Conservation (phyloP, 2,113 vertebrate genomes). For the Mungos mungo region DNA sequence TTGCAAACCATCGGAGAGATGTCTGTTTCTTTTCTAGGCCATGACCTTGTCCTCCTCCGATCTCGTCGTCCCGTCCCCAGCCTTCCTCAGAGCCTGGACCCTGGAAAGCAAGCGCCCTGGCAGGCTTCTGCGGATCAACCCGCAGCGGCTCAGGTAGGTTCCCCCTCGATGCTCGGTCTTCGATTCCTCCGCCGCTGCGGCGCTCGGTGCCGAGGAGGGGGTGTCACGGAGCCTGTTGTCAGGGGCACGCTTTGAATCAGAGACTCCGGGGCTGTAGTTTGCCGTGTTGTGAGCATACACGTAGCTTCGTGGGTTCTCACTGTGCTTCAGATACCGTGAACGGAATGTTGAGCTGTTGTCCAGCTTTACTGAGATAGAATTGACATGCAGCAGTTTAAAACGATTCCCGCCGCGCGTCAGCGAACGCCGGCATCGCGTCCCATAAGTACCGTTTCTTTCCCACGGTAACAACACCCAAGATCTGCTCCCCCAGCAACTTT, state of each 20-base stretch:
- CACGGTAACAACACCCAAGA: too few species aligned
- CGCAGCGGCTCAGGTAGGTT: slow-evolving; percentile 86
- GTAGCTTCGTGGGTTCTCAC: background rate
- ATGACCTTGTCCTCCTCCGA: slow-evolving; percentile 88
- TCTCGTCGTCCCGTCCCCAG: slow-evolving; percentile 82
- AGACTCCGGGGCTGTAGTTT: background rate
- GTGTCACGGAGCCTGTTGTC: background rate
- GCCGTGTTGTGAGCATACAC: background rate
- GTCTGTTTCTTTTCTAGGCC: slow-evolving; percentile 81
- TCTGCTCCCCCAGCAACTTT: background rate
- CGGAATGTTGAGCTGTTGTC: background rate
- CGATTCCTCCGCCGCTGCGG: rapidly evolving
- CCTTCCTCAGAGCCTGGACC: slow-evolving; percentile 92
- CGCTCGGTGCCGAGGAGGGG: background rate
- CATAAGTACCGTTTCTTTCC: background rate
- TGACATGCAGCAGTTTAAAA: background rate
- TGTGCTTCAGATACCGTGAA: background rate
- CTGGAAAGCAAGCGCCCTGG: slow-evolving; percentile 85
- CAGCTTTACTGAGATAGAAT: background rate
- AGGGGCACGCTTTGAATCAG: rapidly evolving
- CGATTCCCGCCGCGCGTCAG: background rate
- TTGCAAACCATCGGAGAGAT: background rate
- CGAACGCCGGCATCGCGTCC: background rate
- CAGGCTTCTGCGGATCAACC: slow-evolving; percentile 87
- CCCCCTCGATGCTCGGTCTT: too few species aligned